Conservation (phyloP, 2,797 vertebrate genomes). For the Anableps anableps region DNA sequence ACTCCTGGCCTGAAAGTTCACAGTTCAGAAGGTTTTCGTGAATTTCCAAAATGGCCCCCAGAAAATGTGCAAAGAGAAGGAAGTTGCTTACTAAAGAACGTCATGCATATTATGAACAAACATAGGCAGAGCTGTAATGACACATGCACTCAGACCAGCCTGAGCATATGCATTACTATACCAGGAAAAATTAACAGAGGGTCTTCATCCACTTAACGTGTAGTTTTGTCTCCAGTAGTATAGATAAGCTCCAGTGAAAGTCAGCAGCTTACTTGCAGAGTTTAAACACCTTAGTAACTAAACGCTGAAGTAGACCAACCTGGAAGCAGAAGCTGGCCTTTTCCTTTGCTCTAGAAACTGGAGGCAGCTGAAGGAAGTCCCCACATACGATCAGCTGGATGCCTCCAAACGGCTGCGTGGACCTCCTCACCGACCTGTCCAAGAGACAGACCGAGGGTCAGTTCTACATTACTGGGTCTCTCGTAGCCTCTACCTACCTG, state of each 20-base stretch:
- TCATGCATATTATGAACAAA: neutral
- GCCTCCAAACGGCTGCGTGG: slow-evolving; percentile 92
- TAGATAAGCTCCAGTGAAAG: neutral
- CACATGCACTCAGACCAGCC: neutral
- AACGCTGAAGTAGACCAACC: slow-evolving; percentile 76
- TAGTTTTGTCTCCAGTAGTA: neutral
- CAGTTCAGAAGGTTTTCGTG: neutral
- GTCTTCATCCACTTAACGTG: neutral
- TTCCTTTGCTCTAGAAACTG: slow-evolving; percentile 88
- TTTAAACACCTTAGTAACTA: neutral
- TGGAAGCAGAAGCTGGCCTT: slow-evolving; percentile 93
- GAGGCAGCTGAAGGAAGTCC: slow-evolving; percentile 96
- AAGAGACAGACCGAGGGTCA: neutral
- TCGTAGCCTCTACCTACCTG: neutral
- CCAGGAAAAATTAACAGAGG: neutral
- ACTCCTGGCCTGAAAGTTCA: slow-evolving; percentile 86
- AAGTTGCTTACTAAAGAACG: slow-evolving; percentile 5
- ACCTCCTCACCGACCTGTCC: slow-evolving; percentile 86
- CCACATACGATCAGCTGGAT: slow-evolving; percentile 97
- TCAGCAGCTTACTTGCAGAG: neutral
- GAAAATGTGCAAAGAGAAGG: neutral
- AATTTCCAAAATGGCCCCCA: neutral
- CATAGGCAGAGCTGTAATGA: neutral
- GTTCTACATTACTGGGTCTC: neutral
- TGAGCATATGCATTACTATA: neutral